Conservation (phyloP, 2,888 invertebrate species). For the Mesorhabditis spiculigera region DNA sequence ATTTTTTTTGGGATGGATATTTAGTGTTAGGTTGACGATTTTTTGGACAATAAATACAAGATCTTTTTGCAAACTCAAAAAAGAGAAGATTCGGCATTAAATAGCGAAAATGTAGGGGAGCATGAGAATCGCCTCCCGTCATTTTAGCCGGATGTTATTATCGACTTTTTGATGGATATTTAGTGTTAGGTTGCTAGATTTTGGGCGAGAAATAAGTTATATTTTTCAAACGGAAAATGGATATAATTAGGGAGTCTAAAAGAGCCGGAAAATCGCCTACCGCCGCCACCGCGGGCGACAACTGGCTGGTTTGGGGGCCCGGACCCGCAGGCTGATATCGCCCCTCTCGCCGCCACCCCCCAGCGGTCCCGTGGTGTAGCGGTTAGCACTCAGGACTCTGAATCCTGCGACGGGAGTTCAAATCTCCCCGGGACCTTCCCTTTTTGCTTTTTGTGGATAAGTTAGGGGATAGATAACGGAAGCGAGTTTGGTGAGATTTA, state of each 20-base stretch:
- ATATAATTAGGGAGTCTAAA: no score
- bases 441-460: constrained; percentile 8
- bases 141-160: no score
- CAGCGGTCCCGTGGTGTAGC: constrained; percentile 28
- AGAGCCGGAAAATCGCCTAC: no score
- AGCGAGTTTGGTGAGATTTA: no score
- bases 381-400: constrained; percentile 46
- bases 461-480: no score
- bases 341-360: constrained; percentile 1
- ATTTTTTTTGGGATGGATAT: background rate
- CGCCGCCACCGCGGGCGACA: no score
- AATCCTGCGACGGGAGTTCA: constrained; percentile 45
- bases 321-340: background rate
- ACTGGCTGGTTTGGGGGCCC: no score
- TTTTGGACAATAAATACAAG: constrained; percentile 1
- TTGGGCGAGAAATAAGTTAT: no score
- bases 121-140: background rate
- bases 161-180: no score
- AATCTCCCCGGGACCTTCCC: constrained; percentile 34
- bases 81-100: background rate
- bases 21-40: background rate
- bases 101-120: background rate
- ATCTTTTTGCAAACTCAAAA: background rate
- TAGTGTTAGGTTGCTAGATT: no score
- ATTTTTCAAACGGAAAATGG: no score